Conservation (phyloP, 92 coral and sea anemone species). For the Pocillopora meandrina region DNA sequence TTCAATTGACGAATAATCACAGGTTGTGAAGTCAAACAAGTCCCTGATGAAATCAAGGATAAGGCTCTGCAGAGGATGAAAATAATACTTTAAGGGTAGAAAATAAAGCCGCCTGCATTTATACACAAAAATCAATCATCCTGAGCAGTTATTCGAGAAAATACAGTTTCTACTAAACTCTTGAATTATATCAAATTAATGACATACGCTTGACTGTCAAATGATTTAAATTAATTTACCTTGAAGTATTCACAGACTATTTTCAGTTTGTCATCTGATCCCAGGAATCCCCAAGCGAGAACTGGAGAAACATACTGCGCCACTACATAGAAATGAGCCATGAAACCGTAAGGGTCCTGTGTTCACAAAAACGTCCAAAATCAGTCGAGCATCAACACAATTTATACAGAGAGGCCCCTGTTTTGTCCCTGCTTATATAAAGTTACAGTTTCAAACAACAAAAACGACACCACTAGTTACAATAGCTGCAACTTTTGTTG, state of each 20-base stretch:
- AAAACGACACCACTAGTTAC: background rate
- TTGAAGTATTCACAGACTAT: constrained; percentile 80
- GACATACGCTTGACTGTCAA: background rate
- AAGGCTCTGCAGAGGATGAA: constrained; percentile 60
- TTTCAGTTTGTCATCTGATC: constrained; percentile 82
- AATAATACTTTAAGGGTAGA: background rate
- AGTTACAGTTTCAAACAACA: no score
- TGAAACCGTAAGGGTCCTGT: constrained; percentile 93
- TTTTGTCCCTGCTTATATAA: background rate
- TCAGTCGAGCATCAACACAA: no score
- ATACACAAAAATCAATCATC: no score
- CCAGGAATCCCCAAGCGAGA: constrained; percentile 97
- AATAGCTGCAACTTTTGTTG: background rate
- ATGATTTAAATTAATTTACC: constrained; percentile 42
- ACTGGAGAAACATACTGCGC: constrained; percentile 89
- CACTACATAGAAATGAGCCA: constrained; percentile 96
- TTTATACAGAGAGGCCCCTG: no score
- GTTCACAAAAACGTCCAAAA: no score
- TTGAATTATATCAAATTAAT: background rate
- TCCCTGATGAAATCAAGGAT: constrained; percentile 89
- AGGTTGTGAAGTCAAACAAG: constrained; percentile 68
- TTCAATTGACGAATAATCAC: constrained; percentile 76
- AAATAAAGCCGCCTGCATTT: background rate
- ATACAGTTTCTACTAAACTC: no score
- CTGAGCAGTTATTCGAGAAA: no score